These are phyloP conservation scores for Encarsia formosa DNA, from an alignment of 2,888 invertebrate genomes.

Conservation along the genomic window DNA sequence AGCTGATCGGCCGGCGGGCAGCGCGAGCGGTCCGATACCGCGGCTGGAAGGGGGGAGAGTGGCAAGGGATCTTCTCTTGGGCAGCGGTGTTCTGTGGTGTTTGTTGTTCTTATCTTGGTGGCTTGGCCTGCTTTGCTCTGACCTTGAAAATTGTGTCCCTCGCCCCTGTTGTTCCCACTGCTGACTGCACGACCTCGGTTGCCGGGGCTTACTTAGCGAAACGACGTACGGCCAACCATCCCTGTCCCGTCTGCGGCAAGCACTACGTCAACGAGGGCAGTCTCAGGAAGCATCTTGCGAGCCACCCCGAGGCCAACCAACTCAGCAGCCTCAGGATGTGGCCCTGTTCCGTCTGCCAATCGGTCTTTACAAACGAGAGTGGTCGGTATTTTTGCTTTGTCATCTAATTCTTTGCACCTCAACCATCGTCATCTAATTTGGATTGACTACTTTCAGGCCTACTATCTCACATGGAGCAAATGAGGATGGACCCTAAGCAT, in stretches of 20 bases:
- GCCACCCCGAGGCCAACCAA: conserved; percentile 87
- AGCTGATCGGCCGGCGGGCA: background rate
- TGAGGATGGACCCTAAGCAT: conserved; percentile 95
- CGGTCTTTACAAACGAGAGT: conserved; percentile 91
- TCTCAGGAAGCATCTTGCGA: conserved; percentile 85
- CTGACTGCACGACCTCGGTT: conserved; percentile 53
- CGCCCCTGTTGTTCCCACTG: conserved; percentile 52
- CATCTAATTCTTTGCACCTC: too few species aligned
- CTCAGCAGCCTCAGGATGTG: conserved; percentile 88
- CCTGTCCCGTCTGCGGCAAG: conserved; percentile 92
- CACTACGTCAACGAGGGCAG: conserved; percentile 94
- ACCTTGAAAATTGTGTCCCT: too few species aligned
- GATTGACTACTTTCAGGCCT: conserved; percentile 61
- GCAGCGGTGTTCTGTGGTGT: too few species aligned
- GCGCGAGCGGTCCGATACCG: background rate
- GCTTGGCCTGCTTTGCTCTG: conserved; percentile 52
- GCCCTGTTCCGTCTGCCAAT: conserved; percentile 94
- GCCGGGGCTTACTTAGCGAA: conserved; percentile 75
- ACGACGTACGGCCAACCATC: conserved; percentile 90
- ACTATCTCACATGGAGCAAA: conserved; percentile 91
- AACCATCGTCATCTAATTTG: too few species aligned
- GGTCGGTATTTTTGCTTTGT: too few species aligned
- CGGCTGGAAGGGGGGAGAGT: too few species aligned
- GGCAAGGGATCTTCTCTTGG: background rate
- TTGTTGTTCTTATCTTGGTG: background rate